Percentiles rank a stretch among this genome's conserved stretches.
Evolutionary conservation across 2,888 invertebrate genomes (phyloP).

Genomic region (Eupithecia vulgata): DNA sequence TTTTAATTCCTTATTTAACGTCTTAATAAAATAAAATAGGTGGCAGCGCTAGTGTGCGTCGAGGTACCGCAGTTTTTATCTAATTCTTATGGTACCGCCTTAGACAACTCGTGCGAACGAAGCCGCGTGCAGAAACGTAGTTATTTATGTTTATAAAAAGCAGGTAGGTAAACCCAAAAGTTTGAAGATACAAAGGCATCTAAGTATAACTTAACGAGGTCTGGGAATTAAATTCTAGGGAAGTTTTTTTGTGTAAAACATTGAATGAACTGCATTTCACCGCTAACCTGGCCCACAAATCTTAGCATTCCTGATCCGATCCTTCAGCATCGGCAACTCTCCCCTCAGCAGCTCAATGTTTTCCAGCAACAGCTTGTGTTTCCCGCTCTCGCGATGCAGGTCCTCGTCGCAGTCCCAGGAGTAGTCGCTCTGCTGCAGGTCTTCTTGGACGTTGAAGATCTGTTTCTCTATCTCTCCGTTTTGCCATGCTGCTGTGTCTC

Average conservation of each 20-base stretch:
- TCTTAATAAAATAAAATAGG: too few species aligned
- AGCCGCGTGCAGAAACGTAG: too few species aligned
- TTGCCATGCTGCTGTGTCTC: conserved; percentile 79
- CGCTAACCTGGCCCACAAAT: conserved; percentile 73
- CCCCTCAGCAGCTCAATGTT: conserved; percentile 69
- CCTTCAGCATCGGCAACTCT: conserved; percentile 72
- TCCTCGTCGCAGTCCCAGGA: conserved; percentile 75
- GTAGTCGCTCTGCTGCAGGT: conserved; percentile 71
- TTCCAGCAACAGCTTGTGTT: conserved; percentile 71
- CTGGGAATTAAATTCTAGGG: too few species aligned
- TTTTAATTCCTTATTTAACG: too few species aligned
- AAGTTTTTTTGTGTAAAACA: not conserved
- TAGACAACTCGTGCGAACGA: too few species aligned
- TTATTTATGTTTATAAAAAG: too few species aligned
- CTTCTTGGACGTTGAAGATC: conserved; percentile 74
- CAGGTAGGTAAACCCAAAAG: too few species aligned
- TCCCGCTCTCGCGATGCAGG: conserved; percentile 66
- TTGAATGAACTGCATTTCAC: not conserved
- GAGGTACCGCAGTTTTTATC: too few species aligned
- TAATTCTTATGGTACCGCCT: too few species aligned
- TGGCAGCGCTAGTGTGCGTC: too few species aligned
- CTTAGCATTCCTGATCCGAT: conserved; percentile 77
- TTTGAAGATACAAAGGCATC: too few species aligned
- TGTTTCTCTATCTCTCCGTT: conserved; percentile 78
- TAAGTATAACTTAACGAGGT: too few species aligned